These are phyloP conservation scores for Brachionus plicatilis DNA, from an alignment of 1,140 invertebrate genomes.

Conservation along the genomic window DNA sequence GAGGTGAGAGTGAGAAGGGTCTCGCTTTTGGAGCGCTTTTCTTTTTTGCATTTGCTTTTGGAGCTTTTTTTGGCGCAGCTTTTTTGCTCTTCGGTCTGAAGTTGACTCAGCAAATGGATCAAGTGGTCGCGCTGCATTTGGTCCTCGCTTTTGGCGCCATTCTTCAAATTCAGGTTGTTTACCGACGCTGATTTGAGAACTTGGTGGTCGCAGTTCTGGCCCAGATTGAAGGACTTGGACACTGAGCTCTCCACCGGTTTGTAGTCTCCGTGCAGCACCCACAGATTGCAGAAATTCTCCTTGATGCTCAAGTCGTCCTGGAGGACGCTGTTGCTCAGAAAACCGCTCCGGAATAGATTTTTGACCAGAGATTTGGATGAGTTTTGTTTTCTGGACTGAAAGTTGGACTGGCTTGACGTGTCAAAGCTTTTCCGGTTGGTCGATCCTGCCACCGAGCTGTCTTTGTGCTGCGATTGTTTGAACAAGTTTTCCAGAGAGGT, in stretches of 20 bases:
- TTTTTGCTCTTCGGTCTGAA: neutral
- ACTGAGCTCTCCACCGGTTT: neutral
- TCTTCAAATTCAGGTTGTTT: neutral
- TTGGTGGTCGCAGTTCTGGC: neutral
- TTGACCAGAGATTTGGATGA: slow-evolving; percentile 13
- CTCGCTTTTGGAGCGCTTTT: slow-evolving; percentile 33
- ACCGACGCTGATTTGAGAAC: neutral
- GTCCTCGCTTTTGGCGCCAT: neutral
- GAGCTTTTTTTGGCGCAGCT: neutral
- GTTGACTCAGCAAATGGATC: slow-evolving; percentile 11
- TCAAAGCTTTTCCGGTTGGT: neutral
- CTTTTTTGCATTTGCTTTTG: slow-evolving; percentile 6
- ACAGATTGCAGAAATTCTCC: slow-evolving; percentile 29
- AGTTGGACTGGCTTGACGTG: neutral
- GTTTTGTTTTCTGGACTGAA: neutral
- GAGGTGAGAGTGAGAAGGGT: slow-evolving; percentile 20
- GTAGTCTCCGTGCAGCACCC: slow-evolving; percentile 7
- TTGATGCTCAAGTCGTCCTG: neutral
- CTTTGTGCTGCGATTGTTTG: neutral
- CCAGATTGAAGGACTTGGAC: neutral
- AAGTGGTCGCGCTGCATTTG: slow-evolving; percentile 28
- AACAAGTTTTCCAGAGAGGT: neutral
- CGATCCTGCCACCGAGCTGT: too few species aligned
- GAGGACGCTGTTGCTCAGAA: neutral
- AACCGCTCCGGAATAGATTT: slow-evolving; percentile 19